Evolutionary conservation across 2,888 invertebrate species (phyloP), one percentile per base, ranked within the genome.

Genomic region (Octodonta nipae): DNA sequence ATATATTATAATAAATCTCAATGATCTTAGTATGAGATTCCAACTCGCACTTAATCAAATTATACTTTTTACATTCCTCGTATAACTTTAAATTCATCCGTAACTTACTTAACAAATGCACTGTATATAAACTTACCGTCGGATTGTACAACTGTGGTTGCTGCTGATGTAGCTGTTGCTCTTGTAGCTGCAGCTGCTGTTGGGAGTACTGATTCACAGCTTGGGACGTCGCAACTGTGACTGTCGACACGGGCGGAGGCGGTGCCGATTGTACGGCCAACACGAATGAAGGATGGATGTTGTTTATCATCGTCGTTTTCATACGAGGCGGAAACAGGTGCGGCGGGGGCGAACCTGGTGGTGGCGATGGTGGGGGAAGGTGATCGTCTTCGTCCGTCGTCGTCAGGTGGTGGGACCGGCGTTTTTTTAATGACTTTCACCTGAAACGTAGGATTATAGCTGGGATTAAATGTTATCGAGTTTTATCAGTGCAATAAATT

Each of bases 291-390:
- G 54, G 51, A 31, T 51, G 53, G 25, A 59, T 47, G 37, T 56
- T 58, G 38, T 56, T 56, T 16, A 56, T 49, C 12, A 50, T 35
- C 35, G 50, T 52, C 6, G 45, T 43, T 45, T 63, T 63, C 12
- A 61, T 46, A 14, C 63, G 50, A 1, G 61, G 55, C 7, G 70
- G 70, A 56, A 68, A 70, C 12, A 68, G 42, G 44, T 69, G 66
- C 1, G 68, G 65, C 0, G 72, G 72, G 2, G 71, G 71, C 4
- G 71, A 71, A 11, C 71, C 71, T 0, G 71, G 70, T 1, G 72
- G 71, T 2, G 73, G 73, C 1, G 72, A 70, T 0, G 72, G 72
- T 7, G 72, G 71, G 4, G 71, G 67, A 27, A 67, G 57, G 43
- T 64, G 64, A 40, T 71, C 69, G 29, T 66, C 58, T 14, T 67